A percentile compares a stretch with the other conserved stretches of the same genome.
Evolutionary conservation across 2,113 vertebrate species (phyloP).

Genomic region (Mus pahari): DNA sequence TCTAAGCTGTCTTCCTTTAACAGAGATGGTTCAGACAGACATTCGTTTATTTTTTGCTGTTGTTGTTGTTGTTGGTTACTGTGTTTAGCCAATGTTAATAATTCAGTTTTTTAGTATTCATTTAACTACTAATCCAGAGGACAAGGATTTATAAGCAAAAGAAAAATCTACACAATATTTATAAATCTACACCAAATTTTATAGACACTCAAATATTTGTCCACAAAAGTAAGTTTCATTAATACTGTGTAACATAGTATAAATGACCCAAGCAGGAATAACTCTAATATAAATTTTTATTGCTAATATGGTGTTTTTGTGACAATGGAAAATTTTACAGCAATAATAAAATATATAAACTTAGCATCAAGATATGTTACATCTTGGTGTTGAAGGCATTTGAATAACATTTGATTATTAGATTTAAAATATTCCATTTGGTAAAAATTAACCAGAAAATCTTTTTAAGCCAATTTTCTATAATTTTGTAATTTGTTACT

Average conservation of each 20-base stretch:
- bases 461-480: not conserved
- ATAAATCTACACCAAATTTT: not conserved
- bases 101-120: not conserved
- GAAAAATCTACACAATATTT: not conserved
- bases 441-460: not conserved
- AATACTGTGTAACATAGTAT: not conserved
- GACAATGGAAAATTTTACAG: not conserved
- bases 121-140: not conserved
- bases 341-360: not conserved
- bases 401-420: not conserved
- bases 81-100: not conserved
- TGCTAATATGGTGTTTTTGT: not conserved
- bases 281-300: not conserved
- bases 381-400: not conserved
- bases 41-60: not conserved
- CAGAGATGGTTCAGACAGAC: not conserved
- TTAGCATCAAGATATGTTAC: not conserved
- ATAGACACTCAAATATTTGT: not conserved
- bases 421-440: not conserved
- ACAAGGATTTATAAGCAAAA: not conserved
- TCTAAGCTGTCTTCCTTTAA: not conserved
- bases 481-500: not conserved
- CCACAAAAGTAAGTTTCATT: not conserved
- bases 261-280: not conserved
- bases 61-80: not conserved